Evolutionary conservation across 2,888 invertebrate species (phyloP), one percentile per base, ranked within the genome.

Genomic region (Omphaloscelis lunosa): DNA sequence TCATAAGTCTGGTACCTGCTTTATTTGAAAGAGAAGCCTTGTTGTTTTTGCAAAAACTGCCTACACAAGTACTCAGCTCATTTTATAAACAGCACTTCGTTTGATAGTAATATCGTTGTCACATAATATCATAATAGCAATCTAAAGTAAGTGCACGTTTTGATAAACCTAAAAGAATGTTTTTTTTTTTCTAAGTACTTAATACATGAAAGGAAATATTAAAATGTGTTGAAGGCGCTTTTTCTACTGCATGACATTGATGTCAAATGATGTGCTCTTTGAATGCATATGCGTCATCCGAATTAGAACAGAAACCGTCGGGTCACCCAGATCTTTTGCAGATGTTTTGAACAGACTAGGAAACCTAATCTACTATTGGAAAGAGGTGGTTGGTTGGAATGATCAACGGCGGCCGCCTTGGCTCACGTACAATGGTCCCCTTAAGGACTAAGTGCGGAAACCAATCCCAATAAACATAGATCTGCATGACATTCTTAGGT

Each of bases 81-180:
- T 62, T 48, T 48, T n/a, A n/a, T 12, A 56, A n/a, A 53, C 51
- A 61, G 23, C 9, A n/a, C 39, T 80, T 61, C 17, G n/a, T 34
- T 39, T 48, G 23, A 29, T 39, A 45, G 17, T 20, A 48, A 58
- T 29, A 72, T 29, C 23, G 39, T 39, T 62, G 51, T 51, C 34
- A 63, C 27, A 56, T n/a, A 39, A 20, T 53, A 79, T 20, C n/a
- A 61, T 29, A 65, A 76, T 56, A 69, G 48, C 72, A 81, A 81
- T 81, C 59, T 48, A 65, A 65, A 53, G 27, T 84, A 65, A 80
- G 51, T 80, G 67, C 58, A 34, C 23, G 58, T 39, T 67, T 66
- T 58, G 17, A 27, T 67, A 75, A 66, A 58, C 9, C n/a, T 1
- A 29, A 59, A 34, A 29, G 3, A 75, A 75, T 39, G 41, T 39